These are phyloP conservation scores for Megalops atlanticus DNA, from an alignment of 2,113 vertebrate genomes.

Conservation along the genomic window DNA sequence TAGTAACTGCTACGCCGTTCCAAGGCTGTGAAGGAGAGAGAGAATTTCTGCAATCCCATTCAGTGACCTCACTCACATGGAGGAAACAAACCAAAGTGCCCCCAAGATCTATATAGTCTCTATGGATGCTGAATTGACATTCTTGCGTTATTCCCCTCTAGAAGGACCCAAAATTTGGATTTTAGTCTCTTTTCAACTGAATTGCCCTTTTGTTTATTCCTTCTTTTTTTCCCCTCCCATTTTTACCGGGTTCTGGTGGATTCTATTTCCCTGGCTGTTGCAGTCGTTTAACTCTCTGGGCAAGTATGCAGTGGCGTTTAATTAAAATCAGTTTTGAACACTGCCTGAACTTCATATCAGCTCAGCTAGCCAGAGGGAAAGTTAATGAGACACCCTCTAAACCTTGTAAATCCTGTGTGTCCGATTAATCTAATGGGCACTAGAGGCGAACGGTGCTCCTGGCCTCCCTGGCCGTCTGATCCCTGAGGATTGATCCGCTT, in stretches of 20 bases:
- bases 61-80: neutral
- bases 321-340: neutral
- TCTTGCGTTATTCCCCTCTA: neutral
- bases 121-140: neutral
- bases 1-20: neutral
- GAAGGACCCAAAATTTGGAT: neutral
- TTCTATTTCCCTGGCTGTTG: neutral
- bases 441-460: neutral
- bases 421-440: slow-evolving; percentile 14
- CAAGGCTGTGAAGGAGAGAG: neutral
- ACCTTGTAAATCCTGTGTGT: slow-evolving; percentile 12
- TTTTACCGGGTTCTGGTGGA: neutral
- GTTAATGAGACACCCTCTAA: slow-evolving; percentile 10
- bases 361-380: neutral
- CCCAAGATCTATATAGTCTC: neutral
- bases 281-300: neutral
- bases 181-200: neutral
- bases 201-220: neutral
- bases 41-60: neutral
- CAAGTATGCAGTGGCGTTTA: neutral
- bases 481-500: neutral
- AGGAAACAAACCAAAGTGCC: neutral
- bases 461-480: neutral
- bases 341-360: neutral
- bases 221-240: neutral